phyloP scores from a whole-genome alignment of 2,113 vertebrate genomes.

The Otus sunia region DNA sequence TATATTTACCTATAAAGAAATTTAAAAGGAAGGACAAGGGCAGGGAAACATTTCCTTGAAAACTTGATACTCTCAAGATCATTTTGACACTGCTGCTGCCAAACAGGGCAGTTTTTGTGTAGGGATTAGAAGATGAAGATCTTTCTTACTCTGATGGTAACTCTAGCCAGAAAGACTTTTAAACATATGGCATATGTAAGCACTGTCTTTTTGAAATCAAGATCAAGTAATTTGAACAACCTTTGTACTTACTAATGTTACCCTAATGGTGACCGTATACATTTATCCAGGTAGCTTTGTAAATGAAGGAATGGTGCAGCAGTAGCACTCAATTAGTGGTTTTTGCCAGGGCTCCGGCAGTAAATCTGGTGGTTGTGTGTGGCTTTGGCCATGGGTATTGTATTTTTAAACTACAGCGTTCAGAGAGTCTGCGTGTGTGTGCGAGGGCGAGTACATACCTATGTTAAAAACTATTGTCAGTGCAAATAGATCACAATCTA shows the following conservation, averaged over 20 bases:
- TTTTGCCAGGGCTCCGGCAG: neutral
- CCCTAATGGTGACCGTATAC: neutral
- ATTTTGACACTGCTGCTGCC: neutral
- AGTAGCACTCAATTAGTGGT: neutral
- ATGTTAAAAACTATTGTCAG: neutral
- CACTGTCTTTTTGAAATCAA: neutral
- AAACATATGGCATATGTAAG: neutral
- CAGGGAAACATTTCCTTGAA: neutral
- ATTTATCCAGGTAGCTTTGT: neutral
- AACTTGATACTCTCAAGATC: neutral
- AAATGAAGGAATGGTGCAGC: neutral
- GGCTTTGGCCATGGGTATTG: neutral
- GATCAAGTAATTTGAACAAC: neutral
- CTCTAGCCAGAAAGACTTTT: neutral
- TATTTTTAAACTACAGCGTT: neutral
- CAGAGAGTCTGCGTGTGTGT: neutral
- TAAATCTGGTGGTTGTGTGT: neutral
- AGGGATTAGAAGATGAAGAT: neutral
- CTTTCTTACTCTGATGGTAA: neutral
- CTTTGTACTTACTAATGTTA: neutral
- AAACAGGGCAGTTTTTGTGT: neutral
- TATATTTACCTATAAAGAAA: neutral
- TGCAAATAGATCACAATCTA: neutral
- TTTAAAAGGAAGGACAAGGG: neutral
- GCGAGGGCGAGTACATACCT: neutral